Evolutionary conservation across 64 coral and sea anemone genomes (phyloP), one percentile per base, ranked within the genome.

Genomic region (Astreopora myriophthalma): DNA sequence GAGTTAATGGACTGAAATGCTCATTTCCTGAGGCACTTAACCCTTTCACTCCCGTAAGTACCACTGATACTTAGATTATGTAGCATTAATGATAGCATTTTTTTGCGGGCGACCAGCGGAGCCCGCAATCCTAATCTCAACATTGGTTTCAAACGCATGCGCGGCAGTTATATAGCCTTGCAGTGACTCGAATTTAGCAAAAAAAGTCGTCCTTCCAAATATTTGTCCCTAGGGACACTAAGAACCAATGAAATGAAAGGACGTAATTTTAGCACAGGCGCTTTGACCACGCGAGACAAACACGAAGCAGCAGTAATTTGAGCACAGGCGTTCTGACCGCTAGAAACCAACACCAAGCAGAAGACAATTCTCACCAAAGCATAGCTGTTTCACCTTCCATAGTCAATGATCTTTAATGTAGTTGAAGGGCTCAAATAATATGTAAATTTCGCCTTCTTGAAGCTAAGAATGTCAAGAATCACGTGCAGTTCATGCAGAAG

Each of bases 241-340:
- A 65, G 62, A 65, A 26, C 62, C 62, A 65, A 65, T 65, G 62
- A 65, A 65, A 65, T 65, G 23, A 65, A 65, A 65, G 62, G 62
- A 65, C 62, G 62, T 65, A 65, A 65, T 65, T 65, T 55, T 11
- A 55, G 49, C 49, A 55, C 49, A 17, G 49, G 49, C 49, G 49
- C 49, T 55, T 55, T 55, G 3, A 60, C 55, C 62, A 65, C 62
- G 62, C 62, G 62, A 65, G 23, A 26, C 55, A 60, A 60, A 60
- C 55, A 60, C 55, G 55, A 60, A 60, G 55, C 55, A 60, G 55
- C 55, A 60, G 62, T 26, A 55, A 55, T 55, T 55, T 55, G 8
- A 55, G 8, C 49, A 55, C 49, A 17, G 8, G 49, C 10, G 14
- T 14, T 17, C 49, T 55, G 49, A 17, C 49, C 49, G 4, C 39